phyloP scores from a whole-genome alignment of 2,113 vertebrate genomes.

The Myiopsitta monachus region DNA sequence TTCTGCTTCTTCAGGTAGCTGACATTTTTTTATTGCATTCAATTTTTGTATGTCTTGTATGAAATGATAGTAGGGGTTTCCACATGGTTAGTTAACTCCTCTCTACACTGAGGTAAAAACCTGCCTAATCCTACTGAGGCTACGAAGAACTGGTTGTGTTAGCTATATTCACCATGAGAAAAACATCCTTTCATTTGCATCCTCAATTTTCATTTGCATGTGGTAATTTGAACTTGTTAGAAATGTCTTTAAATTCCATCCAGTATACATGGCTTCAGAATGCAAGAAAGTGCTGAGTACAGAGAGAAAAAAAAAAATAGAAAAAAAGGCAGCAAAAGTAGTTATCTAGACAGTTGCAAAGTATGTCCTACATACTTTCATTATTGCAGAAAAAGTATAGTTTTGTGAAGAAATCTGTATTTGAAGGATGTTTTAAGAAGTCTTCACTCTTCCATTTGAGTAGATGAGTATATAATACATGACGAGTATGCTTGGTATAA shows the following conservation, averaged over 20 bases:
- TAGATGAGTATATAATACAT: slow-evolving; percentile 7
- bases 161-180: not conserved
- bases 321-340: not conserved
- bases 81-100: not conserved
- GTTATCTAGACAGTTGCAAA: not conserved
- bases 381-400: not conserved
- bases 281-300: not conserved
- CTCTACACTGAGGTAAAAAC: not conserved
- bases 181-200: not conserved
- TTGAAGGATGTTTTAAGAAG: slow-evolving; percentile 3
- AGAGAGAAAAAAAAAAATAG: not conserved
- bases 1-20: not conserved
- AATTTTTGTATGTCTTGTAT: not conserved
- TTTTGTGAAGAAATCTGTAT: not conserved
- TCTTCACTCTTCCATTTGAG: not conserved
- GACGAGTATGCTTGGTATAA: not conserved
- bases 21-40: not conserved
- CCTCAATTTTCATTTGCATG: not conserved
- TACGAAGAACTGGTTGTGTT: not conserved
- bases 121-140: not conserved
- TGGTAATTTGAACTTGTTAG: not conserved
- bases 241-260: not conserved
- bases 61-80: not conserved
- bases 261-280: not conserved
- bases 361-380: not conserved